Evolutionary conservation across 1,140 invertebrate species (phyloP).

Genomic region (Drosophila bipectinata): DNA sequence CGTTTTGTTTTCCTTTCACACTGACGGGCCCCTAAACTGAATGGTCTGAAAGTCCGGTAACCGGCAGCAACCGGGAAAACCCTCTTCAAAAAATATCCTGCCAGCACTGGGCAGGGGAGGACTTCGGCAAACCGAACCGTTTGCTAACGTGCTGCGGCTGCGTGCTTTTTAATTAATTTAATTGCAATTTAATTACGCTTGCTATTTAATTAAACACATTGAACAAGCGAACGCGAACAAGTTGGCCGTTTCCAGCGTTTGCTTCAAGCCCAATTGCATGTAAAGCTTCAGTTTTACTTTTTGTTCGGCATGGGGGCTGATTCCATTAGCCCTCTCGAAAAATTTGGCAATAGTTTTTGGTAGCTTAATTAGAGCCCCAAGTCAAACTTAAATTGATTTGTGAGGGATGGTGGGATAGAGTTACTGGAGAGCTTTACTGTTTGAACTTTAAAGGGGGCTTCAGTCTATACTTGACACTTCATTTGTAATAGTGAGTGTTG

Average conservation of each 20-base stretch:
- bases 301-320: not conserved
- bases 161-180: constrained; percentile 83
- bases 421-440: not conserved
- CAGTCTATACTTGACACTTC: too few species aligned
- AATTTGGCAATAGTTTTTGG: constrained; percentile 62
- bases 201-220: constrained; percentile 83
- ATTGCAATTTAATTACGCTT: constrained; percentile 83
- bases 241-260: constrained; percentile 36
- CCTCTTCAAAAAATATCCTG: constrained; percentile 44
- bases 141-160: constrained; percentile 53
- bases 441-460: not conserved
- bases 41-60: constrained; percentile 9
- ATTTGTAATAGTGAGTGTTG: constrained; percentile 4
- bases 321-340: constrained; percentile 4
- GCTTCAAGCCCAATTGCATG: constrained; percentile 47
- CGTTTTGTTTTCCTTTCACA: constrained; percentile 47
- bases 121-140: constrained; percentile 40
- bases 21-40: constrained; percentile 37
- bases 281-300: constrained; percentile 3
- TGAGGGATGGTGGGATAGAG: not conserved
- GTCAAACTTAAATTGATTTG: constrained; percentile 71
- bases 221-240: constrained; percentile 52
- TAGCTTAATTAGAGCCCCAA: constrained; percentile 62
- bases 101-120: constrained; percentile 13
- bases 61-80: constrained; percentile 9